Conservation (phyloP, 2,113 vertebrate genomes). For the Neopipo cinnamomea region DNA sequence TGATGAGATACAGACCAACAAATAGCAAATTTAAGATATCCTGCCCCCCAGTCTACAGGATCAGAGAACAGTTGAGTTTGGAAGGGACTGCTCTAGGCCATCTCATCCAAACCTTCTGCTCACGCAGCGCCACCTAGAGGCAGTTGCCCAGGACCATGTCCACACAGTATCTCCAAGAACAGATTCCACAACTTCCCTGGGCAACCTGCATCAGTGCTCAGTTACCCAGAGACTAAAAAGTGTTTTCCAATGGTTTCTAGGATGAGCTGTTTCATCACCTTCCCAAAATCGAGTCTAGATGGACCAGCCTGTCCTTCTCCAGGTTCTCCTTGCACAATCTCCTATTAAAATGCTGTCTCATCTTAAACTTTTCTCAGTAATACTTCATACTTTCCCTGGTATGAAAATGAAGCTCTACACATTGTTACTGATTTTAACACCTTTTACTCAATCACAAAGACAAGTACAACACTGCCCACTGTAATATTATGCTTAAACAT, state of each 20-base stretch:
- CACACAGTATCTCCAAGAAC: neutral
- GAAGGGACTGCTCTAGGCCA: neutral
- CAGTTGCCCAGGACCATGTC: fast-evolving
- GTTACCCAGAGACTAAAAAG: neutral
- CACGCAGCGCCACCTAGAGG: neutral
- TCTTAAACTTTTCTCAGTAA: neutral
- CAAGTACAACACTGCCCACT: neutral
- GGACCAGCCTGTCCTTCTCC: neutral
- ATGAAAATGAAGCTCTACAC: neutral
- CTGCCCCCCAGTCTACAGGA: neutral
- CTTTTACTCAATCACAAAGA: neutral
- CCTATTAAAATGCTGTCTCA: neutral
- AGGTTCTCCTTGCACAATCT: neutral
- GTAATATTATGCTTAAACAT: neutral
- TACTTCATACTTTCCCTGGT: neutral
- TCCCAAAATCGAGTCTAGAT: neutral
- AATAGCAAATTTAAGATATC: neutral
- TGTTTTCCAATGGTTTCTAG: neutral
- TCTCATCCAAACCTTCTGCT: neutral
- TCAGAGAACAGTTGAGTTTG: neutral
- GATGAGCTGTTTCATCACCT: neutral
- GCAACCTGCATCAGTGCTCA: neutral
- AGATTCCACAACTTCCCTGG: neutral
- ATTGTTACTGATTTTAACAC: neutral
- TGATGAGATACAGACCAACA: neutral